Conservation (phyloP, 2,113 vertebrate genomes). For the Cygnus atratus region DNA sequence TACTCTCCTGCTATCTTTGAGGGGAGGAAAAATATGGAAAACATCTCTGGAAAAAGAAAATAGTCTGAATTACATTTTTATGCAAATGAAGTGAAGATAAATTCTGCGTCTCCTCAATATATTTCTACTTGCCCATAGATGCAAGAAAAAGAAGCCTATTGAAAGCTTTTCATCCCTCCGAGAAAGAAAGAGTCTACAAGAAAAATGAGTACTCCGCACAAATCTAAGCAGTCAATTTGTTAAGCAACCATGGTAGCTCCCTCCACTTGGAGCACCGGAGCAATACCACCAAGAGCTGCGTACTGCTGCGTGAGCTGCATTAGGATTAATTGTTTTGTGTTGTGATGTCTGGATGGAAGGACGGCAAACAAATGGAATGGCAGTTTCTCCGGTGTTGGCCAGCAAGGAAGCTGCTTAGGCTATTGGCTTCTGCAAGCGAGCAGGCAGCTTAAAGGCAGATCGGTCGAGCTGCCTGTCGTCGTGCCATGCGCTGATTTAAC, state of each 20-base stretch:
- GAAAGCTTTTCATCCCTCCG: conserved; percentile 15
- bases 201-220: conserved; percentile 52
- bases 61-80: conserved; percentile 53
- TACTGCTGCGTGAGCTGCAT: background rate
- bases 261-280: conserved; percentile 7
- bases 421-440: background rate
- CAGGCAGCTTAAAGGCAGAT: background rate
- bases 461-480: background rate
- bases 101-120: background rate
- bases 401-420: background rate
- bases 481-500: background rate
- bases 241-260: conserved; percentile 3
- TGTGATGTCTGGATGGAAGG: background rate
- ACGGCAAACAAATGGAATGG: conserved; percentile 25
- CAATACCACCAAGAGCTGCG: background rate
- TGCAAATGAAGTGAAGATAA: conserved; percentile 61
- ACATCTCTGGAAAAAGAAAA: background rate
- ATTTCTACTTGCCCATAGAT: background rate
- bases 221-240: conserved; percentile 60
- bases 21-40: conserved; percentile 7
- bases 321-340: conserved; percentile 57
- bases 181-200: conserved; percentile 21
- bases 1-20: background rate
- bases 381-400: background rate
- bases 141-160: conserved; percentile 13